Evolutionary conservation across 2,797 vertebrate genomes (phyloP).

Genomic region (Molossus alvarezi): DNA sequence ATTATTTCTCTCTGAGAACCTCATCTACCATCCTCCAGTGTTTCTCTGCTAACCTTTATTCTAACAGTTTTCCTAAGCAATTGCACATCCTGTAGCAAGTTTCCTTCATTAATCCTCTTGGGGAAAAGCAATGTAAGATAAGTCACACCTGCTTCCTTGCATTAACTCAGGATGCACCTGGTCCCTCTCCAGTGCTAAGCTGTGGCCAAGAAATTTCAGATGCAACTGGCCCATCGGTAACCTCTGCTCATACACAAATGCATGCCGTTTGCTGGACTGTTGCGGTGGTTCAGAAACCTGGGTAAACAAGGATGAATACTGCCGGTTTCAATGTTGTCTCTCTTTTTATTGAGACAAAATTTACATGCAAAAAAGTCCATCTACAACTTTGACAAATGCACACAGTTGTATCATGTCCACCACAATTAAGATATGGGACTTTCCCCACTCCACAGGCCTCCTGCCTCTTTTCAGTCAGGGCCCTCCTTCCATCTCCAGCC

Average conservation of each 20-base stretch:
- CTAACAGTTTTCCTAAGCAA: slow-evolving; percentile 28
- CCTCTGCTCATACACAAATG: background rate
- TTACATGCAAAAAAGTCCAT: background rate
- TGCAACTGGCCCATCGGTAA: background rate
- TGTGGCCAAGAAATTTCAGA: slow-evolving; percentile 56
- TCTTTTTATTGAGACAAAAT: background rate
- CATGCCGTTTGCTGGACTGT: background rate
- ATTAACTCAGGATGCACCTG: slow-evolving; percentile 37
- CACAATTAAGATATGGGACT: background rate
- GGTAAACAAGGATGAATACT: background rate
- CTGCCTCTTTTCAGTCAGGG: background rate
- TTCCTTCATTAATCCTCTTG: slow-evolving; percentile 50
- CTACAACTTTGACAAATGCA: background rate
- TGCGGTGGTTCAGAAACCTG: background rate
- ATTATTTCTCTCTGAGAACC: slow-evolving; percentile 54
- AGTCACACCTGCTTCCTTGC: slow-evolving; percentile 42
- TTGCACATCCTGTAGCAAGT: slow-evolving; percentile 1
- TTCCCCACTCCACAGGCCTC: background rate
- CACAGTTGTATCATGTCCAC: background rate
- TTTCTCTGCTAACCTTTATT: slow-evolving; percentile 31
- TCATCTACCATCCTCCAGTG: background rate
- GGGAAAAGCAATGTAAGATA: background rate
- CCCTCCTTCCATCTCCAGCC: background rate
- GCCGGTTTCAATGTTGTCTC: background rate
- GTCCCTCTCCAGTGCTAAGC: background rate